These are phyloP conservation scores for Arvicanthis niloticus DNA, from an alignment of 2,113 vertebrate species.

Conservation along the genomic window DNA sequence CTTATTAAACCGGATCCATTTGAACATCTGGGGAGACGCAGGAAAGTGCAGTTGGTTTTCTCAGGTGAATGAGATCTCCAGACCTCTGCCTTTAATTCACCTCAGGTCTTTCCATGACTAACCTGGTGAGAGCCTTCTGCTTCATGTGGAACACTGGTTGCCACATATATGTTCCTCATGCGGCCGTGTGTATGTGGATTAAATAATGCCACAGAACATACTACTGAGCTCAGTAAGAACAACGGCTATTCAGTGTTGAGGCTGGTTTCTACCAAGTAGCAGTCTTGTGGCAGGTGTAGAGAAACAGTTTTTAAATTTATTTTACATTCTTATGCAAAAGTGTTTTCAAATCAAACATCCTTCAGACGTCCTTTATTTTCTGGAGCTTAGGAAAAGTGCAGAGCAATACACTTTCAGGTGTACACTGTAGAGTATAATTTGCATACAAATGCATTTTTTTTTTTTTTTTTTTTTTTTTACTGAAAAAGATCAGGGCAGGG, in stretches of 20 bases:
- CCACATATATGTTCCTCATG: background rate
- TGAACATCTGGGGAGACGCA: background rate
- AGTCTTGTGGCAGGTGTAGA: conserved; percentile 48
- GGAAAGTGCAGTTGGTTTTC: background rate
- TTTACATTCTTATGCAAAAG: conserved; percentile 80
- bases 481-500: conserved; percentile 78
- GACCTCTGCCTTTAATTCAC: background rate
- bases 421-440: conserved; percentile 80
- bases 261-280: conserved; percentile 43
- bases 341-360: conserved; percentile 80
- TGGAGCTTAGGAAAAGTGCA: conserved; percentile 79
- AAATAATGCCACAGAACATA: background rate
- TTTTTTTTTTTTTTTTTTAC: too few relatives aligned
- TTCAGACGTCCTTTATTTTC: conserved; percentile 80
- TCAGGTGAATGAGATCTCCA: background rate
- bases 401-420: conserved; percentile 79
- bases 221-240: conserved; percentile 69
- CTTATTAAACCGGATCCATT: background rate
- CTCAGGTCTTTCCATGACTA: background rate
- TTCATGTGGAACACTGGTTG: background rate
- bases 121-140: background rate
- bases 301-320: conserved; percentile 77
- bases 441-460: conserved; percentile 84
- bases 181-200: background rate
- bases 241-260: conserved; percentile 45